phyloP scores from a whole-genome alignment of 1,140 invertebrate genomes.

The Lepidurus apus region DNA sequence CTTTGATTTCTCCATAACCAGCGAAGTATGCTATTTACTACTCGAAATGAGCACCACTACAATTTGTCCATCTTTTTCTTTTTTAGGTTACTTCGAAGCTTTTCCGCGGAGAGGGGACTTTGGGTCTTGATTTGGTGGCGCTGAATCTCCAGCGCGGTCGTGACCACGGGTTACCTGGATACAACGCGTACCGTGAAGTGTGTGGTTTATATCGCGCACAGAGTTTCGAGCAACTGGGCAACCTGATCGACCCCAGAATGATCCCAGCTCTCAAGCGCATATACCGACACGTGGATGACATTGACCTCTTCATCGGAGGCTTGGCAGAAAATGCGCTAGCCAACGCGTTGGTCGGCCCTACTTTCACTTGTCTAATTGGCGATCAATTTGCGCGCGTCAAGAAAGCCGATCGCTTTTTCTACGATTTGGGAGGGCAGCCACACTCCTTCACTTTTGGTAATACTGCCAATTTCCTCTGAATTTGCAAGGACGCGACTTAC shows the following conservation, averaged over 20 bases:
- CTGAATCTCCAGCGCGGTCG: constrained; percentile 49
- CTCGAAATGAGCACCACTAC: neutral
- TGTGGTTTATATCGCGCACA: constrained; percentile 54
- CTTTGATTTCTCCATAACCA: constrained; percentile 1
- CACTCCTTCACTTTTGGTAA: constrained; percentile 49
- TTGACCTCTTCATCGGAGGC: constrained; percentile 46
- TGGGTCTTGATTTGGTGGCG: constrained; percentile 48
- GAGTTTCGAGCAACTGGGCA: constrained; percentile 60
- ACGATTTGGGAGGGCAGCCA: constrained; percentile 51
- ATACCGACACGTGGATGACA: constrained; percentile 44
- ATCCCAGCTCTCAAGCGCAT: constrained; percentile 35
- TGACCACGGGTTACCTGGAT: constrained; percentile 48
- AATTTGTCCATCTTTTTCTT: neutral
- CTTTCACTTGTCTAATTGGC: constrained; percentile 44
- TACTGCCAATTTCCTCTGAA: too few relatives aligned
- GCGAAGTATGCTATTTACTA: neutral
- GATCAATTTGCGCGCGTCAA: constrained; percentile 50
- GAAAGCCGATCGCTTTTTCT: constrained; percentile 51
- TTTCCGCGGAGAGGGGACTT: constrained; percentile 45
- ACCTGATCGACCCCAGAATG: constrained; percentile 54
- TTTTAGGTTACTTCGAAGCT: constrained; percentile 39
- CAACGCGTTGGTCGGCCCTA: constrained; percentile 46
- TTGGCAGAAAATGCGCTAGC: constrained; percentile 41
- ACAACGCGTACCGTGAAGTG: constrained; percentile 49
- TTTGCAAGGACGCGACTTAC: too few relatives aligned